These are phyloP conservation scores for Saimiri boliviensis DNA, from an alignment of 2,113 vertebrate species.

Conservation along the genomic window DNA sequence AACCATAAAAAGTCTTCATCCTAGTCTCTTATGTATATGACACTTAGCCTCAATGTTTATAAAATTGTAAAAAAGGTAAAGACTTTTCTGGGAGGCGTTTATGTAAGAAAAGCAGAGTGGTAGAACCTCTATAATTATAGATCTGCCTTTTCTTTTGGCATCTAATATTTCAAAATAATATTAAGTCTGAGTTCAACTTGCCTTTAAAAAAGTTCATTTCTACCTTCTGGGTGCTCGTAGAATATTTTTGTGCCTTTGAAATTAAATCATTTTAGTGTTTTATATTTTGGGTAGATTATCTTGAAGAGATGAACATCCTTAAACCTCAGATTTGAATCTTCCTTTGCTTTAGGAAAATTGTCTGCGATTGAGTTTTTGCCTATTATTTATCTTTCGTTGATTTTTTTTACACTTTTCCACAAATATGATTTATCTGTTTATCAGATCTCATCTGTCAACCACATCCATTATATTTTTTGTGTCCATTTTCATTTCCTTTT, in stretches of 20 bases:
- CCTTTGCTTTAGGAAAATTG: not conserved
- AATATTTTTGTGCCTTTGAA: not conserved
- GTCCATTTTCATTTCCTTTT: not conserved
- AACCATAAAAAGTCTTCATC: not conserved
- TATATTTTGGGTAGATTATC: not conserved
- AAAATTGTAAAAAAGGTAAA: not conserved
- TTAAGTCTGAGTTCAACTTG: not conserved
- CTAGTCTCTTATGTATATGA: not conserved
- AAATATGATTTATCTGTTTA: not conserved
- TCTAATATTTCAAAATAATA: not conserved
- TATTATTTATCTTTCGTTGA: not conserved
- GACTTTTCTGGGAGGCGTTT: not conserved
- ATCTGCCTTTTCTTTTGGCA: not conserved
- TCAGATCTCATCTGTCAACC: not conserved
- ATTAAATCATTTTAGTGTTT: not conserved
- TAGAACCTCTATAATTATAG: not conserved
- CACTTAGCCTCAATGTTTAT: not conserved
- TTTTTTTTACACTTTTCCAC: not conserved
- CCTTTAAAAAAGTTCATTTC: not conserved
- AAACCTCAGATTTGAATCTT: not conserved
- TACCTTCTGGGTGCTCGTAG: not conserved
- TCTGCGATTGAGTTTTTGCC: not conserved
- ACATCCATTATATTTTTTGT: not conserved
- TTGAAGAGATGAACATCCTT: not conserved
- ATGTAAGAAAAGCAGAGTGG: not conserved